A percentile compares a stretch with the other conserved stretches of the same genome.
Conservation (phyloP, 1,140 invertebrate genomes). For the Triops cancriformis region DNA sequence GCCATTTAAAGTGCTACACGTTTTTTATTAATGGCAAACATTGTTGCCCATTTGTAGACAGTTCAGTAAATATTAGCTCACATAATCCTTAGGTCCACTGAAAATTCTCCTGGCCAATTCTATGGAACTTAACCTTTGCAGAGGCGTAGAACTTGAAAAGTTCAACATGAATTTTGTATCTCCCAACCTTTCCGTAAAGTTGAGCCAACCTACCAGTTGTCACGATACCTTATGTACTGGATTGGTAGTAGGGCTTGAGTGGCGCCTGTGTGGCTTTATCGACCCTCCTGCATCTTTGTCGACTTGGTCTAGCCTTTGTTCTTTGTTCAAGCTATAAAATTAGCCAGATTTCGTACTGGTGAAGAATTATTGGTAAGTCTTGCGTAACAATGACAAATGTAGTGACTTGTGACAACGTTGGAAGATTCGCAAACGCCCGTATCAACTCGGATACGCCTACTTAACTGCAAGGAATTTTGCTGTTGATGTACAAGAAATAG, state of each 20-base stretch:
- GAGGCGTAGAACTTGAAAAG: too few relatives aligned
- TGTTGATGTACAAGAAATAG: too few relatives aligned
- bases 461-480: too few relatives aligned
- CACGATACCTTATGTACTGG: background rate
- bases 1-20: too few relatives aligned
- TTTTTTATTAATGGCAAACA: too few relatives aligned
- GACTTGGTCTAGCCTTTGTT: background rate
- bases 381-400: background rate
- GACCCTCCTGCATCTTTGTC: background rate
- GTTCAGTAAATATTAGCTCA: too few relatives aligned
- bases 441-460: too few relatives aligned
- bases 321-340: background rate
- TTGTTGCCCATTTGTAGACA: too few relatives aligned
- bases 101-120: too few relatives aligned
- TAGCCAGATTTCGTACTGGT: background rate
- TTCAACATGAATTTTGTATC: background rate
- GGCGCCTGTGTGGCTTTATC: constrained; percentile 12
- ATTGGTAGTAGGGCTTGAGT: background rate
- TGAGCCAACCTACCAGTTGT: background rate
- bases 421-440: too few relatives aligned
- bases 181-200: background rate
- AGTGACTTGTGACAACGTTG: background rate
- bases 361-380: background rate
- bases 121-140: too few relatives aligned
- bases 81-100: too few relatives aligned